Evolutionary conservation across 2,888 invertebrate genomes (phyloP), one percentile per base, ranked within the genome.

Genomic region (Argyresthia goedartella): DNA sequence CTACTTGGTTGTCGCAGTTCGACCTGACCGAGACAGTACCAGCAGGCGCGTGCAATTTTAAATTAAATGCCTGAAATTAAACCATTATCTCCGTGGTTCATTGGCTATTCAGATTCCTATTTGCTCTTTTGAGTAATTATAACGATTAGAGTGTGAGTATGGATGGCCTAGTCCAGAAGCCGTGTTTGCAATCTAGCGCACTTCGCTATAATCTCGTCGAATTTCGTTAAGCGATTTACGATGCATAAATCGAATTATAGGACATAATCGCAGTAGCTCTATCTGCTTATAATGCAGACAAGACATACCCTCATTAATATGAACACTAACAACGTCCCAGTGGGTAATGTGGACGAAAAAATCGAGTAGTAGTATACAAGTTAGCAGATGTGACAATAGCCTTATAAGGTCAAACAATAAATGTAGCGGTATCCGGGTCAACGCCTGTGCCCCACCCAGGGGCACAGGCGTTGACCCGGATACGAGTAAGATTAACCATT

Each of bases 1-100:
- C n/a, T n/a, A n/a, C n/a, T n/a, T n/a, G n/a, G n/a, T 44, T 44
- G 15, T 44, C 16, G 44, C 15, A 44, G 15, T 14, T 15, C 14
- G 15, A 44, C 9, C 14, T 43, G 43, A 14, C 9, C 15, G 13
- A 15, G 44, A 10, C 44, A 44, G 57, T 53, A 54, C 58, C 61
- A 66, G 67, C 67, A 67, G 61, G 53, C 57, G 55, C 51, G 52
- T 56, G 54, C 57, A 57, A 58, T 63, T 63, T 57, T 57, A 59
- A 60, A 59, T 65, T 58, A 66, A 67, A 62, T 63, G 60, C 56
- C 55, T 60, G 59, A 61, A 63, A 67, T 67, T 65, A 65, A 63
- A 62, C 61, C 64, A 67, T 68, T 64, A 67, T 59, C 59, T 56
- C 51, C 49, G 25, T 25, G 25, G 25, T 25, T 25, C 25, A 25